Conservation (phyloP, 2,888 invertebrate species). For the Xanthorhoe spadicearia region DNA sequence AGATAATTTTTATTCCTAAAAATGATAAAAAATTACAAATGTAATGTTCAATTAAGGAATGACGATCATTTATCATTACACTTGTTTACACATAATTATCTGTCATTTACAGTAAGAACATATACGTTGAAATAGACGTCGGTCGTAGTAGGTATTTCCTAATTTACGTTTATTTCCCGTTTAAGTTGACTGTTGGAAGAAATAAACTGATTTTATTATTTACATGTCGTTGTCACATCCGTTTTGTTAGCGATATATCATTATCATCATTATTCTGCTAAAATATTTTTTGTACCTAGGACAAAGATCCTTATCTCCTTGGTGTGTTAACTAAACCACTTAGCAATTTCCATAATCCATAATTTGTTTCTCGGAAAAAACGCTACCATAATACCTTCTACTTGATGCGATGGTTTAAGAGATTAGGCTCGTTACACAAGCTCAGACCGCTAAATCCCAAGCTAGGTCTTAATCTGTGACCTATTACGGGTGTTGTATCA, state of each 20-base stretch:
- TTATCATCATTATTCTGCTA: no score
- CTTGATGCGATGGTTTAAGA: conserved; percentile 14
- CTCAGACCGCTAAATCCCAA: conserved; percentile 34
- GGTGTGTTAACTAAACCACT: neutral
- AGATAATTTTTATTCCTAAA: no score
- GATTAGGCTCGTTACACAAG: conserved; percentile 36
- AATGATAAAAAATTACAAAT: no score
- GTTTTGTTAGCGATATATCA: no score
- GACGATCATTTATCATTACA: no score
- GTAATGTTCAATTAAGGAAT: no score
- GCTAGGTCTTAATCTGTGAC: conserved; percentile 46
- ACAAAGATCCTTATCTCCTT: no score
- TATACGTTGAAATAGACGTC: neutral
- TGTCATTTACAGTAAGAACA: neutral
- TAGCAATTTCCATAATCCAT: neutral
- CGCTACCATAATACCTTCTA: neutral
- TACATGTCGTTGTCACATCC: neutral
- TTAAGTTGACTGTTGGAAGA: conserved; percentile 9
- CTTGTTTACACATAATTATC: no score
- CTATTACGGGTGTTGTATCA: conserved; percentile 50
- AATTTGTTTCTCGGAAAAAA: neutral
- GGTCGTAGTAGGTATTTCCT: conserved; percentile 4
- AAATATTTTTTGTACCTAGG: no score
- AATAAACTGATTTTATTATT: neutral
- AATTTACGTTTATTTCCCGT: conserved; percentile 13